Percentiles rank a stretch among this genome's conserved stretches.
Conservation (phyloP, 2,113 vertebrate species). For the Thalassarche chlororhynchos region DNA sequence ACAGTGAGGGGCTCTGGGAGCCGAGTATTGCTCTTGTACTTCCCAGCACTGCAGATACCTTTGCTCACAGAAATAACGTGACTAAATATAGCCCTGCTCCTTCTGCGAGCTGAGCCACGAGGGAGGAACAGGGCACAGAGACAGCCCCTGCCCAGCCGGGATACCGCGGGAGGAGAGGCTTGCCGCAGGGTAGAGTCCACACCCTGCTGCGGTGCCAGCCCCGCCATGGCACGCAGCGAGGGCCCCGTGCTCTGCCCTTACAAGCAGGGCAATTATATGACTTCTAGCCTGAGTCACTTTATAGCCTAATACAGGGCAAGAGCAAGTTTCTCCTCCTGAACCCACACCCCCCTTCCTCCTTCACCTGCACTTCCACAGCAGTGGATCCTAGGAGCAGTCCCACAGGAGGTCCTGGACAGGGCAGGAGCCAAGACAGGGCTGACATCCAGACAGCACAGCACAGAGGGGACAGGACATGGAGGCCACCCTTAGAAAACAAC, state of each 20-base stretch:
- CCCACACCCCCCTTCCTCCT: not conserved
- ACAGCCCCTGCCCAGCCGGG: not conserved
- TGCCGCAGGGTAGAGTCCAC: accelerated
- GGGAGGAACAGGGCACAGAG: not conserved
- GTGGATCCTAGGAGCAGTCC: not conserved
- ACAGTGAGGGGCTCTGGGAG: not conserved
- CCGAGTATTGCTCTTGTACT: not conserved
- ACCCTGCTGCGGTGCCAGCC: not conserved
- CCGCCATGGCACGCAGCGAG: accelerated
- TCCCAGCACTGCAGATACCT: not conserved
- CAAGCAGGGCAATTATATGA: accelerated
- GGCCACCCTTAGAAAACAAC: not conserved
- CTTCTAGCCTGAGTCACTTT: not conserved
- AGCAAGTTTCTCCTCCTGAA: not conserved
- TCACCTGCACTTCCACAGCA: not conserved
- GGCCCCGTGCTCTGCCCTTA: not conserved
- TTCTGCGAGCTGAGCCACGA: accelerated
- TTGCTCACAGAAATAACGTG: not conserved
- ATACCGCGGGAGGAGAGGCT: not conserved
- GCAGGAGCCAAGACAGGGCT: not conserved
- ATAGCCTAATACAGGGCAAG: not conserved
- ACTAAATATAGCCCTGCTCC: not conserved
- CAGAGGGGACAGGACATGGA: not conserved
- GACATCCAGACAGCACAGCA: not conserved
- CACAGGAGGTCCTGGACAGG: not conserved